phyloP scores from a whole-genome alignment of 2,797 vertebrate species.

The Luscinia luscinia region DNA sequence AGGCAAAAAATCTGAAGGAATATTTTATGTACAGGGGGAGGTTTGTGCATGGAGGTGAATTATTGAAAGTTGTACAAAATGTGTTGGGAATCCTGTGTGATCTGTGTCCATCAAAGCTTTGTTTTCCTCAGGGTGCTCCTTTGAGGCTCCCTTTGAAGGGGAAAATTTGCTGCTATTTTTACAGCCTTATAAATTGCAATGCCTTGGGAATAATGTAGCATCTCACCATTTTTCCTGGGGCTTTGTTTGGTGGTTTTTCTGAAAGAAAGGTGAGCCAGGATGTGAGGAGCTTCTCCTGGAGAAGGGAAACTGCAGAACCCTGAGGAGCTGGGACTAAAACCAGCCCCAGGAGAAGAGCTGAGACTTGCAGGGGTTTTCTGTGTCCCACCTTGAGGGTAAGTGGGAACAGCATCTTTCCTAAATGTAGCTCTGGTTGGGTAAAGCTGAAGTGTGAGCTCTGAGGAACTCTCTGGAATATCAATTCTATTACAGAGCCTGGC shows the following conservation, averaged over 20 bases:
- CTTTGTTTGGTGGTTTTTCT: background rate
- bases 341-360: background rate
- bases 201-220: fast-evolving
- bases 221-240: fast-evolving
- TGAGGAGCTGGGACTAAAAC: background rate
- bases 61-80: background rate
- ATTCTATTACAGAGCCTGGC: fast-evolving
- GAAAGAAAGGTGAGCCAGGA: background rate
- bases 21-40: fast-evolving
- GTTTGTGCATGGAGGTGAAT: background rate
- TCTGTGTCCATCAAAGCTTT: fast-evolving
- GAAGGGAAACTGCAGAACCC: background rate
- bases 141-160: background rate
- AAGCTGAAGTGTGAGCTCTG: fast-evolving
- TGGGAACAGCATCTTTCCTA: background rate
- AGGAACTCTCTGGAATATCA: background rate
- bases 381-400: background rate
- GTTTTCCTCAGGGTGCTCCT: background rate
- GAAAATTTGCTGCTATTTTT: background rate
- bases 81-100: background rate
- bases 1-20: background rate
- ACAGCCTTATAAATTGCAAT: fast-evolving
- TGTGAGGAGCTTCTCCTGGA: background rate
- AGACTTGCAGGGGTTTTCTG: fast-evolving
- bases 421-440: fast-evolving